These are phyloP conservation scores for Orchesella cincta DNA, from an alignment of 1,140 invertebrate species.

Conservation along the genomic window DNA sequence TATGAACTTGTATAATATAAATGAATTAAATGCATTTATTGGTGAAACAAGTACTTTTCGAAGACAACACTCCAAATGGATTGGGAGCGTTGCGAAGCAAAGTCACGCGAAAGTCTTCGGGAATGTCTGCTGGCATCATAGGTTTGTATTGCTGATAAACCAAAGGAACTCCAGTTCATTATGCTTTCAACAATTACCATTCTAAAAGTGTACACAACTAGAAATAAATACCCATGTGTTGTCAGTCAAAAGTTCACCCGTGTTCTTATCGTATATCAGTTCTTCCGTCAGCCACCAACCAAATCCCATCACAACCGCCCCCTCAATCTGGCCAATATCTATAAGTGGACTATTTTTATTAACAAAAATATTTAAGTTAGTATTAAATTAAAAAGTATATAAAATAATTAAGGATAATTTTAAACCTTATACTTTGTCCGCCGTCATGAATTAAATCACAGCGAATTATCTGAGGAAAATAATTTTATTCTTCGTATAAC, in stretches of 20 bases:
- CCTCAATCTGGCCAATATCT: slow-evolving; percentile 85
- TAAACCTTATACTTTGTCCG: slow-evolving; percentile 68
- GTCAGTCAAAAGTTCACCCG: slow-evolving; percentile 71
- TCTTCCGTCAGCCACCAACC: slow-evolving; percentile 75
- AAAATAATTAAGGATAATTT: too few relatives aligned
- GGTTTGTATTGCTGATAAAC: slow-evolving; percentile 55
- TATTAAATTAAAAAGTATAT: slow-evolving; percentile 2
- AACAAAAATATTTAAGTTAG: slow-evolving; percentile 64
- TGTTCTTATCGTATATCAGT: slow-evolving; percentile 66
- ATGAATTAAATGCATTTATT: slow-evolving; percentile 37
- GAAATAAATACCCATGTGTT: slow-evolving; percentile 74
- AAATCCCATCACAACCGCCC: slow-evolving; percentile 79
- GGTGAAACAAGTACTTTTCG: slow-evolving; percentile 44
- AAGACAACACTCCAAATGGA: slow-evolving; percentile 53
- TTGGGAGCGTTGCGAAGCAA: slow-evolving; percentile 58
- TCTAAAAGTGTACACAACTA: slow-evolving; percentile 12
- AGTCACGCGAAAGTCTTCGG: slow-evolving; percentile 58
- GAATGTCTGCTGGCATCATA: slow-evolving; percentile 57
- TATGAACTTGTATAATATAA: neutral
- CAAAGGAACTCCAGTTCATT: neutral
- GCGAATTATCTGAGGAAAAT: neutral
- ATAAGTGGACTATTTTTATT: slow-evolving; percentile 72
- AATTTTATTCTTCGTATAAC: too few relatives aligned
- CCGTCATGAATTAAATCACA: slow-evolving; percentile 73
- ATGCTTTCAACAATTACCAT: too few relatives aligned